Conservation (phyloP, 2,113 vertebrate genomes). For the Reinhardtius hippoglossoides region DNA sequence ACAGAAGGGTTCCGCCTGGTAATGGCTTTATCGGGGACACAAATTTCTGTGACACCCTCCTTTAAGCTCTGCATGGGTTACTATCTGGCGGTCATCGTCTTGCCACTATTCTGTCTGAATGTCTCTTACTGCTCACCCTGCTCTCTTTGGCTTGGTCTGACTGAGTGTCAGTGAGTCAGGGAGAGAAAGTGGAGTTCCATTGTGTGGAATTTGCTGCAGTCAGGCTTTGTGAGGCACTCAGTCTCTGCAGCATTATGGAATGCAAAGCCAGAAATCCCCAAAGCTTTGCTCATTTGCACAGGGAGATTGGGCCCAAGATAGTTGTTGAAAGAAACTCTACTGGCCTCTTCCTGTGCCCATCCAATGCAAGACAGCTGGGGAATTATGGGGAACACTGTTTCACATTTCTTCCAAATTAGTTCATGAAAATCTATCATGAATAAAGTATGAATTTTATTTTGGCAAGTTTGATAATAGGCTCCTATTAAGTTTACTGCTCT, state of each 20-base stretch:
- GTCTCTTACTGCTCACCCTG: not conserved
- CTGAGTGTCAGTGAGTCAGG: constrained; percentile 61
- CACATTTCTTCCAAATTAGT: constrained; percentile 19
- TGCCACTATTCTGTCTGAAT: not conserved
- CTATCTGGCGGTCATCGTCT: constrained; percentile 7
- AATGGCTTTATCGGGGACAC: constrained; percentile 17
- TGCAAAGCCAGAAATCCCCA: constrained; percentile 84
- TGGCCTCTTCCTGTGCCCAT: constrained; percentile 54
- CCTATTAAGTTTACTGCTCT: not conserved
- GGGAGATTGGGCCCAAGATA: constrained; percentile 68
- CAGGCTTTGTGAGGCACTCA: constrained; percentile 78
- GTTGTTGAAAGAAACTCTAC: constrained; percentile 63
- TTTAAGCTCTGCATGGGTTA: constrained; percentile 7
- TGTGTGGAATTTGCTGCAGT: constrained; percentile 86
- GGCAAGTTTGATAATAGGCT: not conserved
- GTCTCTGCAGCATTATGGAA: constrained; percentile 83
- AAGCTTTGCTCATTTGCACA: constrained; percentile 82
- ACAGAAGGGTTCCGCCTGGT: not conserved
- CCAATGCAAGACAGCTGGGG: constrained; percentile 41
- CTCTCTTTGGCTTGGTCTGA: constrained; percentile 25
- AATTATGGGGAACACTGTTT: constrained; percentile 10
- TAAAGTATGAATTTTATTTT: not conserved
- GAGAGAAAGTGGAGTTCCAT: constrained; percentile 63
- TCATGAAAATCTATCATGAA: not conserved
- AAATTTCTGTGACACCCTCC: not conserved